phyloP scores from a whole-genome alignment of 2,797 vertebrate species.

The Loris lydekkerianus region DNA sequence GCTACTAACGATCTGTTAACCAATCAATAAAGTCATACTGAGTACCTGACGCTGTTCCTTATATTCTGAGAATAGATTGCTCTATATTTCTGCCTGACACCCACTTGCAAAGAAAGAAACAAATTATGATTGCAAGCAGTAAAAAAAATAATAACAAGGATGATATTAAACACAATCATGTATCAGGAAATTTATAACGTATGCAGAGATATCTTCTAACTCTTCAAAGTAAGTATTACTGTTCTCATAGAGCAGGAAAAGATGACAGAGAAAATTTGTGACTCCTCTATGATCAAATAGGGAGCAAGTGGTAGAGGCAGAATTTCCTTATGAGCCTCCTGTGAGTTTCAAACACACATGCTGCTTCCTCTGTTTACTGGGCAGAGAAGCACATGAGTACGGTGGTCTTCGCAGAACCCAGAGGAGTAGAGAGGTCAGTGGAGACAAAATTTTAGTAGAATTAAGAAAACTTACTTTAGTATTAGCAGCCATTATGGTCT shows the following conservation, averaged over 20 bases:
- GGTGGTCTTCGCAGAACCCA: background rate
- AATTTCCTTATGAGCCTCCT: background rate
- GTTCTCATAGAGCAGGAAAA: background rate
- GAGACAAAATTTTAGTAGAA: background rate
- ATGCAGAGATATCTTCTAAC: background rate
- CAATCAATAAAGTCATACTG: background rate
- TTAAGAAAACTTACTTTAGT: background rate
- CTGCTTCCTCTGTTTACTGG: background rate
- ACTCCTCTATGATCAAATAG: background rate
- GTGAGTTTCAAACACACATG: background rate
- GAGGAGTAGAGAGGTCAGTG: background rate
- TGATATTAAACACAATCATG: background rate
- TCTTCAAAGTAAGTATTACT: background rate
- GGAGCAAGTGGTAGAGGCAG: background rate
- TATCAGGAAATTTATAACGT: background rate
- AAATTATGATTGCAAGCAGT: background rate
- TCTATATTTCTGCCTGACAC: background rate
- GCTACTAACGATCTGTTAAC: background rate
- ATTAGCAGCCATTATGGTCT: background rate
- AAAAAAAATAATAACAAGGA: background rate
- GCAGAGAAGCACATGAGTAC: background rate
- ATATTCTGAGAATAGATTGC: background rate
- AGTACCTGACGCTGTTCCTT: background rate
- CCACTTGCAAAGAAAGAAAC: background rate
- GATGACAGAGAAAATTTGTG: background rate